Evolutionary conservation across 2,113 vertebrate species (phyloP).

Genomic region (Pedionomus torquatus): DNA sequence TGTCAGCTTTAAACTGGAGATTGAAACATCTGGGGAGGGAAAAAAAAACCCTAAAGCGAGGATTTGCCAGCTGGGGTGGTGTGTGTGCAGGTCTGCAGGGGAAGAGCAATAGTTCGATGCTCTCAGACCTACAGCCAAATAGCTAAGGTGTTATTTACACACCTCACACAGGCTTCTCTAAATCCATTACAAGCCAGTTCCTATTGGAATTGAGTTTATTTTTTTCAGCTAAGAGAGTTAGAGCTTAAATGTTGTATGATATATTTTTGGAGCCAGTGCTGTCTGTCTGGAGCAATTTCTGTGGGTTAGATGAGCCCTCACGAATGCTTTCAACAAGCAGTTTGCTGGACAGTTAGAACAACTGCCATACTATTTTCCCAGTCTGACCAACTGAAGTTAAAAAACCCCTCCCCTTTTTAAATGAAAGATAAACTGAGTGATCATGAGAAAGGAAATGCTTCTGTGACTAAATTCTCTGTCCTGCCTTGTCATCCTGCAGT

Average conservation of each 20-base stretch:
- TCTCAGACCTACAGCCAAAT: background rate
- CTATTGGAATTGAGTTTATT: background rate
- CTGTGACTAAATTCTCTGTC: conserved; percentile 16
- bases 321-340: background rate
- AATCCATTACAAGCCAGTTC: background rate
- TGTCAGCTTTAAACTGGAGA: conserved; percentile 40
- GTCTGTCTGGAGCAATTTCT: background rate
- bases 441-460: conserved; percentile 63
- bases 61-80: background rate
- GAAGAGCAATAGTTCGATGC: background rate
- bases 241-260: background rate
- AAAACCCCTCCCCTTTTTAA: background rate
- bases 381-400: background rate
- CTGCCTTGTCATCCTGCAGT: background rate
- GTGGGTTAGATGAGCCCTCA: background rate
- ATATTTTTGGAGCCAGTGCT: background rate
- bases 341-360: background rate
- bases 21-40: background rate
- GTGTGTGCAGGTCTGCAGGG: background rate
- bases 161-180: background rate
- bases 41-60: background rate
- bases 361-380: conserved; percentile 19
- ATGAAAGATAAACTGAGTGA: conserved; percentile 47
- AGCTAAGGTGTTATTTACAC: conserved; percentile 14
- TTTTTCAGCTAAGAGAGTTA: background rate